phyloP scores from a whole-genome alignment of 2,797 vertebrate genomes.

The Poeciliopsis paucimaculata region DNA sequence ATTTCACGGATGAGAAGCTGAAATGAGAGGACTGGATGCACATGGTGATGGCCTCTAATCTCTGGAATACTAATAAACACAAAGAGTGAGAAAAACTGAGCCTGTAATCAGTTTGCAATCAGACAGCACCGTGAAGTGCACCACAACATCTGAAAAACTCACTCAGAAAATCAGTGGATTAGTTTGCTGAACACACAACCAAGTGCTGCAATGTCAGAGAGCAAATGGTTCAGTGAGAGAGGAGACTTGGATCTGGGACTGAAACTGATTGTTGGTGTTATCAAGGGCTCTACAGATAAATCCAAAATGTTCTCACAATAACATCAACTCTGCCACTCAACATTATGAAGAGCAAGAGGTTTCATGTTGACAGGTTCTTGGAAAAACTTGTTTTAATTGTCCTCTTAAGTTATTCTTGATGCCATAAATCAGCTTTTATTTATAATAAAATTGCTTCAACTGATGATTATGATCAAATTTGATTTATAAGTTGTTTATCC shows the following conservation, averaged over 20 bases:
- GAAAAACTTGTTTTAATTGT: neutral
- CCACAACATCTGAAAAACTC: constrained; percentile 29
- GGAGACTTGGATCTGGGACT: constrained; percentile 7
- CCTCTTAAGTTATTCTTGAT: neutral
- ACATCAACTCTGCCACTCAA: neutral
- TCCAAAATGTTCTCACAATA: neutral
- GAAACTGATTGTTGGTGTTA: constrained; percentile 26
- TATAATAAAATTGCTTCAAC: neutral
- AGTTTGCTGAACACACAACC: constrained; percentile 11
- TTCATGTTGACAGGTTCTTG: neutral
- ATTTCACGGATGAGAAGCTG: constrained; percentile 50
- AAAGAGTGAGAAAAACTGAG: constrained; percentile 36
- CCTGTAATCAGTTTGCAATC: constrained; percentile 61
- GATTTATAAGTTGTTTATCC: neutral
- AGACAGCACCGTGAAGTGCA: constrained; percentile 32
- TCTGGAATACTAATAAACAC: constrained; percentile 63
- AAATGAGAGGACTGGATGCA: constrained; percentile 49
- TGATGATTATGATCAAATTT: neutral
- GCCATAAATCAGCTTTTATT: neutral
- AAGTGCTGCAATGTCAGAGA: constrained; percentile 13
- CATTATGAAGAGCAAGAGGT: neutral
- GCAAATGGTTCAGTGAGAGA: constrained; percentile 18
- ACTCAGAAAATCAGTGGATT: constrained; percentile 29
- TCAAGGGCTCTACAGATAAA: constrained; percentile 1
- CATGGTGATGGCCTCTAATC: constrained; percentile 52